A percentile compares a stretch with the other conserved stretches of the same genome.
Evolutionary conservation across 1,140 invertebrate species (phyloP).

Genomic region (Sitobion miscanthi): DNA sequence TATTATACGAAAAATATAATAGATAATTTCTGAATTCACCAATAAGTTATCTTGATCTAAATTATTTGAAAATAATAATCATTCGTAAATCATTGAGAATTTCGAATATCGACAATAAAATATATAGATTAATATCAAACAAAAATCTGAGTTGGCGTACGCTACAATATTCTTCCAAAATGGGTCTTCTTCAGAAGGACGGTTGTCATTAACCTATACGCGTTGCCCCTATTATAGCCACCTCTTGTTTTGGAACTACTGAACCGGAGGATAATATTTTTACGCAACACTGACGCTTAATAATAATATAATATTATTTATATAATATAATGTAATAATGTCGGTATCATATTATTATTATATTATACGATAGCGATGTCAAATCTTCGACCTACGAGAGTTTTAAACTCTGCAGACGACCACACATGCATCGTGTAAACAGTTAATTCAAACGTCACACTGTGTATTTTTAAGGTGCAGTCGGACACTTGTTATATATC

Average conservation of each 20-base stretch:
- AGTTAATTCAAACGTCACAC: conserved; percentile 34
- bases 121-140: neutral
- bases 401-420: neutral
- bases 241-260: no score
- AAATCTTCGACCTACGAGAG: conserved; percentile 1
- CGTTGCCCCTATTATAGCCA: no score
- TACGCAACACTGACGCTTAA: neutral
- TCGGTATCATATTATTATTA: neutral
- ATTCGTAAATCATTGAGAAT: neutral
- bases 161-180: neutral
- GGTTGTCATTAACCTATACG: neutral
- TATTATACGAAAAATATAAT: no score
- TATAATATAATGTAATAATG: neutral
- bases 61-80: neutral
- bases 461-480: conserved; percentile 31
- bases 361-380: neutral
- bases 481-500: neutral
- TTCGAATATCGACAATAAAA: neutral
- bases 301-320: neutral
- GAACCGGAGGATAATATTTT: neutral
- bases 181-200: neutral
- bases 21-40: no score
- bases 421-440: conserved; percentile 18
- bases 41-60: neutral
- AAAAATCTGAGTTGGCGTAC: neutral